Evolutionary conservation across 2,797 vertebrate genomes (phyloP).

Genomic region (Tokudaia tokunoshimensis): DNA sequence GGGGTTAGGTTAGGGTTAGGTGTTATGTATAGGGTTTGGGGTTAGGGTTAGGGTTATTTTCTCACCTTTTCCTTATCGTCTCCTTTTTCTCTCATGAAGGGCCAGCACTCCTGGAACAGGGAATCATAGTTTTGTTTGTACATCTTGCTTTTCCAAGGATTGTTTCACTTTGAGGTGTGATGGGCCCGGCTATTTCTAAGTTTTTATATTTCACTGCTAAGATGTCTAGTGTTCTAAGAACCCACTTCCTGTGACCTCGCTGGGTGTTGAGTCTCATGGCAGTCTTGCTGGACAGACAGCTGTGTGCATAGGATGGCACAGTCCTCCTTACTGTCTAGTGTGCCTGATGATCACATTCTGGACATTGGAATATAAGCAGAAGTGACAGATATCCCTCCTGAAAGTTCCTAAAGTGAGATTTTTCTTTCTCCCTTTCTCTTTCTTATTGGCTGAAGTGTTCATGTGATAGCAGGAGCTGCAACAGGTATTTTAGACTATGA

Average conservation of each 20-base stretch:
- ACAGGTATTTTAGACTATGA: background rate
- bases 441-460: background rate
- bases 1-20: background rate
- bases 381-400: background rate
- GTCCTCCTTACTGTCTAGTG: background rate
- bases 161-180: background rate
- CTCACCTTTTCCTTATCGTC: background rate
- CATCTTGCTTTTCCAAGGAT: background rate
- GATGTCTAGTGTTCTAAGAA: background rate
- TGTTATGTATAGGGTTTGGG: too few species aligned
- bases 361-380: background rate
- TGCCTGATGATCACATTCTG: background rate
- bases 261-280: background rate
- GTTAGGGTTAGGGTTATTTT: background rate
- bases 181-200: background rate
- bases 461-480: background rate
- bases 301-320: background rate
- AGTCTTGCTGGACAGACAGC: background rate
- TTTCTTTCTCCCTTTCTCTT: background rate
- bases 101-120: background rate
- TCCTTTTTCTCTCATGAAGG: background rate
- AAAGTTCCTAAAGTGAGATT: background rate
- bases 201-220: background rate
- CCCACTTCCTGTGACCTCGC: background rate
- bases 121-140: background rate